Conservation (phyloP, 2,113 vertebrate genomes). For the Rhynchomys soricoides region DNA sequence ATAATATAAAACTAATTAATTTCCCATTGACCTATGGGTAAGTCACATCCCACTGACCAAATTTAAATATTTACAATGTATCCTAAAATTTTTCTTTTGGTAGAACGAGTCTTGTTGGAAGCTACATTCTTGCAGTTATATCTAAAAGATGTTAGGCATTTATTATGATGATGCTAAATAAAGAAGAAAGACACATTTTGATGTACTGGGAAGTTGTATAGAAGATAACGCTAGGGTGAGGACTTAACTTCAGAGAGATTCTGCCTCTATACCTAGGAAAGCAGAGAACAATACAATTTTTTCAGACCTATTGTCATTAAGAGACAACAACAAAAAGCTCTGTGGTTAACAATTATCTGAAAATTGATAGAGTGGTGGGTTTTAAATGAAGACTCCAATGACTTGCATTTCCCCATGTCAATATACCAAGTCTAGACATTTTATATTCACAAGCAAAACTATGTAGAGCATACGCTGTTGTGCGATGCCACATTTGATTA, state of each 20-base stretch:
- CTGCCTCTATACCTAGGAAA: neutral
- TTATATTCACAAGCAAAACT: conserved; percentile 29
- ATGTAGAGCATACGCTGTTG: neutral
- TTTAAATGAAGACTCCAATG: conserved; percentile 20
- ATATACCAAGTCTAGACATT: neutral
- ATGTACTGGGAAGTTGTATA: neutral
- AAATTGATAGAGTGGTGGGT: neutral
- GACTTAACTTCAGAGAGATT: neutral
- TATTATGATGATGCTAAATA: neutral
- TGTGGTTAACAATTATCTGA: neutral
- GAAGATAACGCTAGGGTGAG: neutral
- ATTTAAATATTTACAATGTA: neutral
- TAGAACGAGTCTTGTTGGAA: neutral
- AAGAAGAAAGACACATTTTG: neutral
- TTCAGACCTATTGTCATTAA: neutral
- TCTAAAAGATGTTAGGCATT: neutral
- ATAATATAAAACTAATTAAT: neutral
- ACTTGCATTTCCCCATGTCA: neutral
- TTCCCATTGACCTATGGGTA: neutral
- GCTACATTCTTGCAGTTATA: neutral
- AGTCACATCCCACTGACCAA: neutral
- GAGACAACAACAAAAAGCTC: neutral
- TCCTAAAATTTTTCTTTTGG: neutral
- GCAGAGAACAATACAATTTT: neutral
- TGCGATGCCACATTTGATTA: conserved; percentile 21